These are phyloP conservation scores for Drosophila malerkotliana DNA, from an alignment of 1,140 invertebrate genomes.

Conservation along the genomic window DNA sequence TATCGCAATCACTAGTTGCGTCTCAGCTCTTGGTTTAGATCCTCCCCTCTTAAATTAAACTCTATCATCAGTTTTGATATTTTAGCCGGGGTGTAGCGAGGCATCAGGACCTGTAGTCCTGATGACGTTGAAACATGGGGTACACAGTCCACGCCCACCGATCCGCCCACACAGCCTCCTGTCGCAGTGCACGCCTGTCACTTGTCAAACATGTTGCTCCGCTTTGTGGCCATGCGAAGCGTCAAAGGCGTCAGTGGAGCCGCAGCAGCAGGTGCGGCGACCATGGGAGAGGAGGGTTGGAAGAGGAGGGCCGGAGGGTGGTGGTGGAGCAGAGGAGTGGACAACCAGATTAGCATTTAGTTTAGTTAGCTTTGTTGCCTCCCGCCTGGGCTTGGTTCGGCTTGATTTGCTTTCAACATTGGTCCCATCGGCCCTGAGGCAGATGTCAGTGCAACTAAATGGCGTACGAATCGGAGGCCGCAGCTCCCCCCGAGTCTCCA, in stretches of 20 bases:
- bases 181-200: slow-evolving; percentile 50
- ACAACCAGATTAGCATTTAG: slow-evolving; percentile 60
- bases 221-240: slow-evolving; percentile 49
- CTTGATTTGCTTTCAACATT: slow-evolving; percentile 26
- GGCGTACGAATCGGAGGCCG: slow-evolving; percentile 3
- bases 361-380: slow-evolving; percentile 59
- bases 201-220: slow-evolving; percentile 64
- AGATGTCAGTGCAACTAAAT: slow-evolving; percentile 49
- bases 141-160: slow-evolving; percentile 17
- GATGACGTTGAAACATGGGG: neutral
- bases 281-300: neutral
- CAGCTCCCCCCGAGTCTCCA: slow-evolving; percentile 12
- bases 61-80: too few relatives aligned
- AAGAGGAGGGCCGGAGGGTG: neutral
- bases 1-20: neutral
- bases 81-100: neutral
- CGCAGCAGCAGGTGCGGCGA: slow-evolving; percentile 2
- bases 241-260: slow-evolving; percentile 40
- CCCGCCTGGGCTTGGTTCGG: slow-evolving; percentile 15
- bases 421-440: slow-evolving; percentile 34
- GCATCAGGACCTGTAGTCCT: neutral
- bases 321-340: neutral
- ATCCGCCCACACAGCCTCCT: slow-evolving; percentile 1
- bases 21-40: too few relatives aligned
- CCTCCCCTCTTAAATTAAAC: neutral